phyloP scores from a whole-genome alignment of 1,140 invertebrate species.

The Panagrolaimus sp. region DNA sequence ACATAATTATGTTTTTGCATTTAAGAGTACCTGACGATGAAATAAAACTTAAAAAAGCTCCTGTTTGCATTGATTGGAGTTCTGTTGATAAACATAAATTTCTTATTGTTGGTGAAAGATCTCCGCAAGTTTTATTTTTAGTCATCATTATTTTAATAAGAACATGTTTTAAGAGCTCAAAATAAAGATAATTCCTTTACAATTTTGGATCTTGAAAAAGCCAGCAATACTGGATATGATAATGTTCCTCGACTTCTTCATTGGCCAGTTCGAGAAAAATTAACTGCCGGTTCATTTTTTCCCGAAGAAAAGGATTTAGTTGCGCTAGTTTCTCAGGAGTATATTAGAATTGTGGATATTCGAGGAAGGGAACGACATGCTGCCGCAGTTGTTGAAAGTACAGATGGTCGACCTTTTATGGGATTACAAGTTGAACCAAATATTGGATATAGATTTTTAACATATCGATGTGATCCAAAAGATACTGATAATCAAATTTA shows the following conservation, averaged over 20 bases:
- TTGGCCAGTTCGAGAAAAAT: slow-evolving; percentile 14
- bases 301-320: slow-evolving; percentile 9
- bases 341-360: slow-evolving; percentile 12
- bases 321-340: background rate
- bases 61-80: slow-evolving; percentile 9
- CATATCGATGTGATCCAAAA: slow-evolving; percentile 1
- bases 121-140: background rate
- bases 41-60: background rate
- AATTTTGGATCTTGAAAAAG: slow-evolving; percentile 7
- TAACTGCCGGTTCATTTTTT: slow-evolving; percentile 3
- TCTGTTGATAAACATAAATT: slow-evolving; percentile 1
- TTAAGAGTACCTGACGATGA: background rate
- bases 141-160: too few species aligned
- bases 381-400: slow-evolving; percentile 1
- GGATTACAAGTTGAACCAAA: slow-evolving; percentile 8
- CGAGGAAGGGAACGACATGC: slow-evolving; percentile 12
- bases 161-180: background rate
- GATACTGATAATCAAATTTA: slow-evolving; percentile 1
- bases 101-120: background rate
- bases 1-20: background rate
- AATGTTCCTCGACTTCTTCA: background rate
- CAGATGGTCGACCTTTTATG: slow-evolving; percentile 12
- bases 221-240: background rate
- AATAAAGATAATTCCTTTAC: background rate
- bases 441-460: background rate